Percentiles rank a stretch among this genome's conserved stretches.
Conservation (phyloP, 1,140 invertebrate species). For the Drosophila subobscura region DNA sequence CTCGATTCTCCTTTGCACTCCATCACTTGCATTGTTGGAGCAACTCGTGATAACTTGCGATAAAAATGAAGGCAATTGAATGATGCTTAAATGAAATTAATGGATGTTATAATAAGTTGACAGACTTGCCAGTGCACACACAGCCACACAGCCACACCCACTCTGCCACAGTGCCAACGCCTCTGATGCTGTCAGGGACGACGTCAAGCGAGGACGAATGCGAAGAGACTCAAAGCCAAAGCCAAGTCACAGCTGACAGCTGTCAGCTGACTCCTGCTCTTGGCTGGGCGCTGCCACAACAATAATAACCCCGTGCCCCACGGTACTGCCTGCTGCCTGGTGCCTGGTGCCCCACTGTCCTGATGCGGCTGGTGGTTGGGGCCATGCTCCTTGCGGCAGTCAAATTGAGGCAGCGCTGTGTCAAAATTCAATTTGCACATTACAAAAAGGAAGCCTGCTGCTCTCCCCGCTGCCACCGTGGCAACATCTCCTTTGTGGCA, state of each 20-base stretch:
- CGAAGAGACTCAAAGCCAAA: constrained; percentile 26
- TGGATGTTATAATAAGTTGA: constrained; percentile 83
- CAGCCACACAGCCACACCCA: constrained; percentile 10
- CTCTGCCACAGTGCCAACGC: constrained; percentile 1
- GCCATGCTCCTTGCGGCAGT: constrained; percentile 22
- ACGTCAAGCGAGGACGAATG: constrained; percentile 19
- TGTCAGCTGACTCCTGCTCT: constrained; percentile 38
- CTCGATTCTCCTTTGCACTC: constrained; percentile 15
- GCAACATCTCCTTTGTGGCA: constrained; percentile 6
- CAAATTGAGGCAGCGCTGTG: constrained; percentile 50
- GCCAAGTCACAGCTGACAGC: constrained; percentile 52
- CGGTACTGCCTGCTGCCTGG: background rate
- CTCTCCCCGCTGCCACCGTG: background rate
- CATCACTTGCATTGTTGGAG: constrained; percentile 33
- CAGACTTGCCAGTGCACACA: constrained; percentile 48
- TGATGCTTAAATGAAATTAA: constrained; percentile 82
- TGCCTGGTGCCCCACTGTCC: background rate
- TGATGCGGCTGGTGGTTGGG: background rate
- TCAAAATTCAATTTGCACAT: constrained; percentile 78
- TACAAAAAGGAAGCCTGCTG: constrained; percentile 28
- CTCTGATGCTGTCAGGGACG: constrained; percentile 9
- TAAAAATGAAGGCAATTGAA: constrained; percentile 80
- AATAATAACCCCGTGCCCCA: constrained; percentile 16
- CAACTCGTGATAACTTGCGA: constrained; percentile 73
- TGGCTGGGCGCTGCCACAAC: constrained; percentile 15